phyloP scores from a whole-genome alignment of 1,140 invertebrate genomes.

The Megathymus violae region DNA sequence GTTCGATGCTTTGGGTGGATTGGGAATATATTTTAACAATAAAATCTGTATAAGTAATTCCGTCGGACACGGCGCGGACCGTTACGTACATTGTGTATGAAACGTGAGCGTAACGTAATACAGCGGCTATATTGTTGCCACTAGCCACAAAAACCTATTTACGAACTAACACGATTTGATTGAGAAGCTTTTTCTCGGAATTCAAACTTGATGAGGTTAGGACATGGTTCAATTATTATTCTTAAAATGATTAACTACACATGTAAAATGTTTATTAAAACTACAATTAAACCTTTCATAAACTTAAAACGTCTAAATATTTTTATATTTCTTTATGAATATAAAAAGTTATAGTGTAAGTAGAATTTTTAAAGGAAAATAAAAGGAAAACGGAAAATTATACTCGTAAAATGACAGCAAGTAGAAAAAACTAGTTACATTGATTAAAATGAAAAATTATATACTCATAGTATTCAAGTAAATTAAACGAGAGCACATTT shows the following conservation, averaged over 20 bases:
- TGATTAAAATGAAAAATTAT: too few species aligned
- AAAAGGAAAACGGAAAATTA: too few species aligned
- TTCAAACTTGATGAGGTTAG: slow-evolving; percentile 38
- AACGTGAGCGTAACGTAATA: slow-evolving; percentile 70
- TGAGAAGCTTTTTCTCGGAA: slow-evolving; percentile 39
- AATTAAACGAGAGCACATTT: not conserved
- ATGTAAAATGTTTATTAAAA: slow-evolving; percentile 38
- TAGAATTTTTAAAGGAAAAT: too few species aligned
- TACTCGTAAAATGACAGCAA: too few species aligned
- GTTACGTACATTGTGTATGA: slow-evolving; percentile 68
- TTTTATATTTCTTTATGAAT: too few species aligned
- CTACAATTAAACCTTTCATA: too few species aligned
- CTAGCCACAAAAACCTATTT: slow-evolving; percentile 54
- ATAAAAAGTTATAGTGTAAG: too few species aligned
- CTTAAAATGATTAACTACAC: slow-evolving; percentile 8
- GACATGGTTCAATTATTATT: slow-evolving; percentile 8
- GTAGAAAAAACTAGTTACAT: too few species aligned
- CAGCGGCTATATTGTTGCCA: slow-evolving; percentile 55
- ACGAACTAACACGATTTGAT: slow-evolving; percentile 51
- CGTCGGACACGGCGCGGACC: slow-evolving; percentile 64
- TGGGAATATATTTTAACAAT: slow-evolving; percentile 56
- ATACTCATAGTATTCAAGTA: too few species aligned
- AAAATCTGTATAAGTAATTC: slow-evolving; percentile 64
- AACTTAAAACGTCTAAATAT: too few species aligned
- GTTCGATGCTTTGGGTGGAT: slow-evolving; percentile 37